Conservation (phyloP, 30 jellyfish, hydroid and myxozoan genomes). For the Aurelia coerulea region DNA sequence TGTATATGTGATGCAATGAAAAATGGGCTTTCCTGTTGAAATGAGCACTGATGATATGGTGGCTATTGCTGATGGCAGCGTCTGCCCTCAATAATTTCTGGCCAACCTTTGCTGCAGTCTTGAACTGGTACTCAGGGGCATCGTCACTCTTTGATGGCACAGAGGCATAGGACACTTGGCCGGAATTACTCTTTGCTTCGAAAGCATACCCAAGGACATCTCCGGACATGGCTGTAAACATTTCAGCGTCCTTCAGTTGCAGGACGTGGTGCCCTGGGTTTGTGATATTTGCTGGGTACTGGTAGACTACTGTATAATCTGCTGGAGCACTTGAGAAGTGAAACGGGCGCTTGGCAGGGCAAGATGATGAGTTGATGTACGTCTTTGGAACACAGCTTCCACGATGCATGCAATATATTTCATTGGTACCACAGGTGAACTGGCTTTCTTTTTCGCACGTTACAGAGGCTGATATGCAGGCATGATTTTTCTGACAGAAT, state of each 20-base stretch:
- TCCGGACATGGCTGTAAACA: conserved; percentile 70
- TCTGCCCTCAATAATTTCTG: conserved; percentile 25
- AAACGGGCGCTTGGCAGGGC: conserved; percentile 24
- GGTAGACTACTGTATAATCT: conserved; percentile 68
- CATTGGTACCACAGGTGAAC: conserved; percentile 57
- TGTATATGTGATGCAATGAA: conserved; percentile 73
- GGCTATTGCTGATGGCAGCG: conserved; percentile 26
- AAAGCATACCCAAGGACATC: conserved; percentile 96
- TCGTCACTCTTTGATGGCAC: conserved; percentile 26
- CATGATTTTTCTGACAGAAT: conserved; percentile 66
- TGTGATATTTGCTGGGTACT: conserved; percentile 29
- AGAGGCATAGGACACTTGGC: conserved; percentile 52
- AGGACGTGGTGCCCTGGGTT: conserved; percentile 60
- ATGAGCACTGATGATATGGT: conserved; percentile 84
- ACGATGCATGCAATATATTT: conserved; percentile 80
- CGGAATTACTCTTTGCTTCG: conserved; percentile 50
- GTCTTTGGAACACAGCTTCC: conserved; percentile 76
- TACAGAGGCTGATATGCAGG: conserved; percentile 57
- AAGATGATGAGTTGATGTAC: conserved; percentile 12
- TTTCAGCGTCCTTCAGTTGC: conserved; percentile 39
- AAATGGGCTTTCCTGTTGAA: conserved; percentile 60
- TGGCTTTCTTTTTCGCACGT: conserved; percentile 50
- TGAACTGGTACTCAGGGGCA: conserved; percentile 78
- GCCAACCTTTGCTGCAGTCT: conserved; percentile 38
- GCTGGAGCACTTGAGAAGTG: conserved; percentile 62